Conservation (phyloP, 2,113 vertebrate genomes). For the Myanophis thanlyinensis region DNA sequence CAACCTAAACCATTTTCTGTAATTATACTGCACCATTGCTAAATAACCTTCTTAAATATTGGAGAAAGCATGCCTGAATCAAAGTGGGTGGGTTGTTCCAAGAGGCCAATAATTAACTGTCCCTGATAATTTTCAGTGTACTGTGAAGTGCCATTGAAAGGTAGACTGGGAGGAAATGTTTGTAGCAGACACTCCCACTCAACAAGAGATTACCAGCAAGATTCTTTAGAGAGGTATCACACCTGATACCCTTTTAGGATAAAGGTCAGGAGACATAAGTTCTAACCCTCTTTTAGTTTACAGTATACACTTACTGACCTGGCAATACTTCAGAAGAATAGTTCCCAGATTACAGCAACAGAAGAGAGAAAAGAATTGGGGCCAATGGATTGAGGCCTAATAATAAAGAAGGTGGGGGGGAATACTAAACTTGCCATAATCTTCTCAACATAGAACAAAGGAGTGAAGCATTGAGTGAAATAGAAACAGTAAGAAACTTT, state of each 20-base stretch:
- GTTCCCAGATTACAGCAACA: conserved; percentile 1
- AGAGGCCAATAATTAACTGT: conserved; percentile 68
- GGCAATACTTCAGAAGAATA: conserved; percentile 16
- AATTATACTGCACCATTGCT: conserved; percentile 65
- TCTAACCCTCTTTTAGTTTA: conserved; percentile 38
- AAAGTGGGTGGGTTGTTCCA: conserved; percentile 69
- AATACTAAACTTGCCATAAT: background rate
- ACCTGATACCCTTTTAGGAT: conserved; percentile 54
- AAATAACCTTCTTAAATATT: conserved; percentile 66
- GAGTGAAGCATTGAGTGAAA: background rate
- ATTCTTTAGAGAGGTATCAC: conserved; percentile 64
- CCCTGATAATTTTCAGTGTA: conserved; percentile 71
- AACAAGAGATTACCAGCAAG: conserved; percentile 61
- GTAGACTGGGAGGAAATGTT: conserved; percentile 71
- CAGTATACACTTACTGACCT: conserved; percentile 29
- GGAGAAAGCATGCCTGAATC: conserved; percentile 56
- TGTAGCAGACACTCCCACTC: conserved; percentile 68
- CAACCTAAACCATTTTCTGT: conserved; percentile 67
- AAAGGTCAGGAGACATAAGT: conserved; percentile 52
- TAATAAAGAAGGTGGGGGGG: background rate
- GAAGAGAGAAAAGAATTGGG: conserved; percentile 31
- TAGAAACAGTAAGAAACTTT: conserved; percentile 24
- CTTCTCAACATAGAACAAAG: background rate
- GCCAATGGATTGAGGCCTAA: conserved; percentile 2
- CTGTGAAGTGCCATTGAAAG: conserved; percentile 73